Conservation (phyloP, 1,140 invertebrate genomes). For the Dinoponera quadriceps region DNA sequence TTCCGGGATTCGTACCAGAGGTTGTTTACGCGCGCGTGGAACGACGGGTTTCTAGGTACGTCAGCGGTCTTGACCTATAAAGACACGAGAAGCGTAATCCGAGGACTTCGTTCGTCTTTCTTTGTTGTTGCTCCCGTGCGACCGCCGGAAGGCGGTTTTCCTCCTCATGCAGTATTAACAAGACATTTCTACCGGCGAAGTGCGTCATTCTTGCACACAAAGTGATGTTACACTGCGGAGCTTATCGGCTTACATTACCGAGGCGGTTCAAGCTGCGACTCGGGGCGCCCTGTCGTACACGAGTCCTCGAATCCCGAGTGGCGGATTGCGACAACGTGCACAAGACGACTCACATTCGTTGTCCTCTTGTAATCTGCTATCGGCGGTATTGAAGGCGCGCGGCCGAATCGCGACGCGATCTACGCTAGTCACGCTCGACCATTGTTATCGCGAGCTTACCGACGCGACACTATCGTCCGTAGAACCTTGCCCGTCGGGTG, state of each 20-base stretch:
- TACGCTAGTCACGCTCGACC: slow-evolving; percentile 65
- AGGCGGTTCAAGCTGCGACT: not conserved
- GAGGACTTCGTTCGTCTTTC: not conserved
- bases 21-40: slow-evolving; percentile 52
- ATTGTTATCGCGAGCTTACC: slow-evolving; percentile 65
- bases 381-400: slow-evolving; percentile 38
- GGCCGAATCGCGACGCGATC: slow-evolving; percentile 61
- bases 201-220: not conserved
- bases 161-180: not conserved
- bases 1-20: slow-evolving; percentile 56
- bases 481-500: slow-evolving; percentile 51
- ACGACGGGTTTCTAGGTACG: slow-evolving; percentile 40
- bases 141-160: not conserved
- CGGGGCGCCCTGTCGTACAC: not conserved
- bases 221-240: not conserved
- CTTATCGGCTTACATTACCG: slow-evolving; percentile 4
- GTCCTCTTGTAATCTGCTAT: slow-evolving; percentile 21
- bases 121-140: not conserved
- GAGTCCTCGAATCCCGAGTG: not conserved
- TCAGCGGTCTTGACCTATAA: slow-evolving; percentile 62
- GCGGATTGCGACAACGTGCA: slow-evolving; percentile 1
- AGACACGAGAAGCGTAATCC: slow-evolving; percentile 20
- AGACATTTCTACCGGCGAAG: not conserved
- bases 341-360: not conserved
- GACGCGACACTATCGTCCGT: slow-evolving; percentile 46